A percentile compares a stretch with the other conserved stretches of the same genome.
phyloP scores from a whole-genome alignment of 1,140 invertebrate genomes.

The Papilio aristodemus region DNA sequence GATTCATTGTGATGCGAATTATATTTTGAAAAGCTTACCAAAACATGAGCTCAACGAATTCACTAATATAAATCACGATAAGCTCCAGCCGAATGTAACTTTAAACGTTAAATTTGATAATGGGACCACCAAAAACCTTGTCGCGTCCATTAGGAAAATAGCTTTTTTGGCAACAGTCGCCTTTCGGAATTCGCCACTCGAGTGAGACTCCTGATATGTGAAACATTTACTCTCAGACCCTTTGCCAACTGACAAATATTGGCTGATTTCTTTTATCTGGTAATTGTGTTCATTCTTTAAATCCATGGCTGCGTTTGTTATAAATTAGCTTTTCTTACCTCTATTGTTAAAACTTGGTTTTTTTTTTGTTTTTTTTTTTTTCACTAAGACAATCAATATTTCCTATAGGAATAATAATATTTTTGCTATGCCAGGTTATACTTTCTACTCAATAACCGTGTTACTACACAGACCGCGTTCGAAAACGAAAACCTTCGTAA shows the following conservation, averaged over 20 bases:
- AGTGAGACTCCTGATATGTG: conserved; percentile 5
- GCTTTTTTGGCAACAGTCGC: conserved; percentile 27
- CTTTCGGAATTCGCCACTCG: neutral
- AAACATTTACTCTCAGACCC: conserved; percentile 19
- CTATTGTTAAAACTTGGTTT: neutral
- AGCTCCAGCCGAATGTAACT: conserved; percentile 26
- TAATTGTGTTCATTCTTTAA: neutral
- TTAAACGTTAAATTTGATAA: conserved; percentile 30
- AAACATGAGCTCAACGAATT: conserved; percentile 24
- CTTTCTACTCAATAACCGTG: no score
- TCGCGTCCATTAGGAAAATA: conserved; percentile 28
- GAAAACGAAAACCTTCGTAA: no score
- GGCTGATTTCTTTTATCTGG: neutral
- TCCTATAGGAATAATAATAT: no score
- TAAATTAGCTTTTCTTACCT: neutral
- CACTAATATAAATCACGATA: conserved; percentile 25
- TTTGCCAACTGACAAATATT: conserved; percentile 28
- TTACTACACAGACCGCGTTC: no score
- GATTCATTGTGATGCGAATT: conserved; percentile 18
- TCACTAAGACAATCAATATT: neutral
- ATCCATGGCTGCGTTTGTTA: neutral
- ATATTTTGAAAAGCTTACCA: conserved; percentile 28
- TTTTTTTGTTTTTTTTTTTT: neutral
- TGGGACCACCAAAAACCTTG: conserved; percentile 27
- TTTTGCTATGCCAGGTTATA: no score